Conservation (phyloP, 2,113 vertebrate genomes). For the Gobiocypris rarus region DNA sequence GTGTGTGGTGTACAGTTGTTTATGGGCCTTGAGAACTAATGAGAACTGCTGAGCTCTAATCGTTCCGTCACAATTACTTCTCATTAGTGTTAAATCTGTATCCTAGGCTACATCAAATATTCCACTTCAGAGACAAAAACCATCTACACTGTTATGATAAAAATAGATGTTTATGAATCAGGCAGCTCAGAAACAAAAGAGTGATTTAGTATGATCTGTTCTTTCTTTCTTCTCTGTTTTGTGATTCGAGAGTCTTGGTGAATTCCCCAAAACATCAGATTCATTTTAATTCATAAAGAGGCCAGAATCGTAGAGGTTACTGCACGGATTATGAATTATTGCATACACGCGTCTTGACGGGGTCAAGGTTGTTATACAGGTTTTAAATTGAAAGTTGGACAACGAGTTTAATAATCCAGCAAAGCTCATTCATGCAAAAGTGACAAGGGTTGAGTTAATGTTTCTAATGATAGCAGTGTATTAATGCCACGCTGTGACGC, state of each 20-base stretch:
- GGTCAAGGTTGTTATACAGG: constrained; percentile 18
- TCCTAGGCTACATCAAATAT: constrained; percentile 63
- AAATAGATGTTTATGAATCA: constrained; percentile 45
- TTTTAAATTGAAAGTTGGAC: constrained; percentile 30
- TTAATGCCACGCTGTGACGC: background rate
- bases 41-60: constrained; percentile 38
- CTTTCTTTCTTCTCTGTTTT: background rate
- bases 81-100: too few species aligned
- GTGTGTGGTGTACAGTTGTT: constrained; percentile 43
- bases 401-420: background rate
- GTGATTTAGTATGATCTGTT: too few species aligned
- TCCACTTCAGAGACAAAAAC: constrained; percentile 40
- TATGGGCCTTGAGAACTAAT: constrained; percentile 34
- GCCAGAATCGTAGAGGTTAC: background rate
- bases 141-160: constrained; percentile 21
- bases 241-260: background rate
- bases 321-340: constrained; percentile 7
- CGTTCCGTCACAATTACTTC: constrained; percentile 44
- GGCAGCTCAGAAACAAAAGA: background rate
- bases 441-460: background rate
- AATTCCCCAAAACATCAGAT: background rate
- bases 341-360: background rate
- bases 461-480: background rate
- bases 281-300: background rate
- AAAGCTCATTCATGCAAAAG: constrained; percentile 22